phyloP scores from a whole-genome alignment of 2,888 invertebrate species.

The Blastobasis adustella region DNA sequence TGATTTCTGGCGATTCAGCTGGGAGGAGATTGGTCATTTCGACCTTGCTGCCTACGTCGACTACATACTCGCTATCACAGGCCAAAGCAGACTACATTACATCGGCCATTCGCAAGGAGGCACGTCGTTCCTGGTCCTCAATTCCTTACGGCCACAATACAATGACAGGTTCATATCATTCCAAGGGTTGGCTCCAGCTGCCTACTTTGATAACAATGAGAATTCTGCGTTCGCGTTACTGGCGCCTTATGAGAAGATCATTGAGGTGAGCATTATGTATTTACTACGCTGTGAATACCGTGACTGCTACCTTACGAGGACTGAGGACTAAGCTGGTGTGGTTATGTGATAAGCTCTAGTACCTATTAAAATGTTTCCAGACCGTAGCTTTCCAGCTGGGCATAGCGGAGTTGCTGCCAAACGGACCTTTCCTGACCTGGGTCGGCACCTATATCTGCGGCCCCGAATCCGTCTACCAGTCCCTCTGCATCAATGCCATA shows the following conservation, averaged over 20 bases:
- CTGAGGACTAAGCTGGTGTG: too few species aligned
- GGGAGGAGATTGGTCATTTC: slow-evolving; percentile 46
- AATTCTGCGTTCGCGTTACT: slow-evolving; percentile 20
- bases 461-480: slow-evolving; percentile 10
- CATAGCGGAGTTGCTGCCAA: slow-evolving; percentile 30
- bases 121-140: slow-evolving; percentile 46
- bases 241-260: slow-evolving; percentile 26
- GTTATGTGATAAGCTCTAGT: background rate
- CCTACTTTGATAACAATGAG: slow-evolving; percentile 35
- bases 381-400: slow-evolving; percentile 25
- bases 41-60: slow-evolving; percentile 43
- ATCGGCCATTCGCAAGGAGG: slow-evolving; percentile 58
- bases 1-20: slow-evolving; percentile 48
- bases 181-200: slow-evolving; percentile 54
- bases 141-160: slow-evolving; percentile 46
- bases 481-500: slow-evolving; percentile 13
- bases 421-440: slow-evolving; percentile 19
- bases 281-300: too few species aligned
- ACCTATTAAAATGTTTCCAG: slow-evolving; percentile 17
- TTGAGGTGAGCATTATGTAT: slow-evolving; percentile 41
- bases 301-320: too few species aligned
- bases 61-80: slow-evolving; percentile 28
- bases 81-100: slow-evolving; percentile 40
- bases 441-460: slow-evolving; percentile 17
- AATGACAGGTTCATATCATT: slow-evolving; percentile 44